phyloP scores from a whole-genome alignment of 1,140 invertebrate species.

The Cylas formicarius region DNA sequence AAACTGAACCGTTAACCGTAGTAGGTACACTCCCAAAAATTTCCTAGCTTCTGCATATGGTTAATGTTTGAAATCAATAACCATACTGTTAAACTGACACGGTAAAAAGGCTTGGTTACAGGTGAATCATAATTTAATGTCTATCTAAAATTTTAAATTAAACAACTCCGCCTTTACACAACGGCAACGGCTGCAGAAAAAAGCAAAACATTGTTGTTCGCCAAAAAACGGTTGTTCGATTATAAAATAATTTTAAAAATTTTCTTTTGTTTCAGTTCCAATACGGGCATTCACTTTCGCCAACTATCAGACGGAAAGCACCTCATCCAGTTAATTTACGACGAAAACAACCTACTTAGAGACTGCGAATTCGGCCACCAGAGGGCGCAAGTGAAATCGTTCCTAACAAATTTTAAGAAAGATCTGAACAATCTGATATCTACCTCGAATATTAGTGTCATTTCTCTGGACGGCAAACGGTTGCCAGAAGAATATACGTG shows the following conservation, averaged over 20 bases:
- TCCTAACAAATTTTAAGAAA: slow-evolving; percentile 48
- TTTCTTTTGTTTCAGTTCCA: slow-evolving; percentile 40
- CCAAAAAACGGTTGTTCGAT: neutral
- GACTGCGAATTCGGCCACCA: slow-evolving; percentile 60
- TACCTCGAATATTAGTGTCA: slow-evolving; percentile 37
- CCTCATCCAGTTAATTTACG: slow-evolving; percentile 62
- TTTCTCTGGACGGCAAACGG: slow-evolving; percentile 31
- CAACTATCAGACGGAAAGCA: slow-evolving; percentile 58
- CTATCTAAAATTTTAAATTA: too few relatives aligned
- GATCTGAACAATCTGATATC: slow-evolving; percentile 47
- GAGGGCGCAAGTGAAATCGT: slow-evolving; percentile 46
- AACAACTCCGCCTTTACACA: too few relatives aligned
- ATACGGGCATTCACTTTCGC: slow-evolving; percentile 50
- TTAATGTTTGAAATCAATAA: too few relatives aligned
- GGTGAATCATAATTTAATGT: too few relatives aligned
- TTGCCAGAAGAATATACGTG: slow-evolving; percentile 44
- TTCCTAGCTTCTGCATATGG: too few relatives aligned
- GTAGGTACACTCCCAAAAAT: too few relatives aligned
- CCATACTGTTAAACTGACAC: too few relatives aligned
- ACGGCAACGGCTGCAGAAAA: too few relatives aligned
- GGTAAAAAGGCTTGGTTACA: too few relatives aligned
- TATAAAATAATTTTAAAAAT: neutral
- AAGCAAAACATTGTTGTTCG: neutral
- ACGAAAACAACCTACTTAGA: slow-evolving; percentile 47
- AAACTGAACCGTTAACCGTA: too few relatives aligned